Evolutionary conservation across 2,113 vertebrate genomes (phyloP).

Genomic region (Oncorhynchus tshawytscha): DNA sequence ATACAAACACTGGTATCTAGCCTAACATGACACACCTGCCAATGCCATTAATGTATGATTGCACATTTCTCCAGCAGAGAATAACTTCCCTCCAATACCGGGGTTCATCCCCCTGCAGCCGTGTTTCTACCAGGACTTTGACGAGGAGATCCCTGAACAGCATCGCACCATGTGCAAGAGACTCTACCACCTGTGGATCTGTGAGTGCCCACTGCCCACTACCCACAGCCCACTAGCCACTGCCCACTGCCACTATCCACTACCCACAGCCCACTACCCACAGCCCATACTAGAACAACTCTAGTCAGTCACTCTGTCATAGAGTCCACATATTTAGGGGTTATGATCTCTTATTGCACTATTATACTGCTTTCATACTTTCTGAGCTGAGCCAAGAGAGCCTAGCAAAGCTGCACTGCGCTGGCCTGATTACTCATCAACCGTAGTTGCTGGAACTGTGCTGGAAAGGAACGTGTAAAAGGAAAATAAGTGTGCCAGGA

Average conservation of each 20-base stretch:
- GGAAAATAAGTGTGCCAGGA: too few relatives aligned
- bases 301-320: too few relatives aligned
- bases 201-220: slow-evolving; percentile 75
- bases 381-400: not conserved
- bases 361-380: too few relatives aligned
- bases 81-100: slow-evolving; percentile 95
- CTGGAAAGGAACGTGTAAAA: too few relatives aligned
- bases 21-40: not conserved
- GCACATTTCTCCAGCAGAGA: slow-evolving; percentile 73
- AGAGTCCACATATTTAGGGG: too few relatives aligned
- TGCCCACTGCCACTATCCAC: slow-evolving; percentile 33
- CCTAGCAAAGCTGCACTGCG: too few relatives aligned
- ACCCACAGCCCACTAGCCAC: too few relatives aligned
- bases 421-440: too few relatives aligned
- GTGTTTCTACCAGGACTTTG: slow-evolving; percentile 98
- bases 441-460: too few relatives aligned
- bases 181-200: slow-evolving; percentile 97
- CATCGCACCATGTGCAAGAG: slow-evolving; percentile 92
- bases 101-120: slow-evolving; percentile 93
- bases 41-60: not conserved
- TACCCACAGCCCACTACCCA: not conserved
- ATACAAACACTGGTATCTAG: not conserved
- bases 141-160: slow-evolving; percentile 93
- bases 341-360: too few relatives aligned
- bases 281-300: not conserved